A percentile compares a stretch with the other conserved stretches of the same genome.
phyloP scores from a whole-genome alignment of 2,113 vertebrate species.

The Etheostoma spectabile region DNA sequence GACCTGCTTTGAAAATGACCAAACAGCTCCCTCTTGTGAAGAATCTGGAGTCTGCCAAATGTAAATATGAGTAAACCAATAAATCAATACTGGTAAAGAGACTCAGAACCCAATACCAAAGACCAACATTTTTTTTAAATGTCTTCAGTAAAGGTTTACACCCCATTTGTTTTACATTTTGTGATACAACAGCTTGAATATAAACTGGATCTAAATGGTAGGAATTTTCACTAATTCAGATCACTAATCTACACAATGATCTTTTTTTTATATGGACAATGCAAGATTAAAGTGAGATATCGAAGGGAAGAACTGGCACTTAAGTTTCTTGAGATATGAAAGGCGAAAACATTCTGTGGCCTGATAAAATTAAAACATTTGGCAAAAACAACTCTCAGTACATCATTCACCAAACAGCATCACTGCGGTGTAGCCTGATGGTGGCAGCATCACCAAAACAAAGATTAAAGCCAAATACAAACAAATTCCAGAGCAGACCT shows the following conservation, averaged over 20 bases:
- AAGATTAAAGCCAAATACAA: constrained; percentile 17
- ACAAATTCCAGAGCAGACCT: constrained; percentile 12
- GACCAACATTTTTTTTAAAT: not conserved
- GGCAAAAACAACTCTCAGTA: constrained; percentile 1
- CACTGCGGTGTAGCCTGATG: not conserved
- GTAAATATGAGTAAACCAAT: not conserved
- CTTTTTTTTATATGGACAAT: not conserved
- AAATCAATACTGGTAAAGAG: not conserved
- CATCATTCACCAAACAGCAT: not conserved
- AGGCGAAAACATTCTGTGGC: not conserved
- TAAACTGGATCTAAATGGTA: not conserved
- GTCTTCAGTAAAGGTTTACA: not conserved
- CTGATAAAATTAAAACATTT: not conserved
- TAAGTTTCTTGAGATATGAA: not conserved
- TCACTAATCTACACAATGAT: not conserved
- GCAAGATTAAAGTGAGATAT: not conserved
- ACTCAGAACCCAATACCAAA: not conserved
- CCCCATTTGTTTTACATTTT: not conserved
- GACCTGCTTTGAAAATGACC: not conserved
- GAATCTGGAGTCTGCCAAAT: not conserved
- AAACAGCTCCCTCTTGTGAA: constrained; percentile 36
- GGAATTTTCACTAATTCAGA: too few species aligned
- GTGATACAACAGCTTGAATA: not conserved
- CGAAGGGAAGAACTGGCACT: not conserved
- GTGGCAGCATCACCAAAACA: not conserved